These are phyloP conservation scores for Oncorhynchus tshawytscha DNA, from an alignment of 2,113 vertebrate species.

Conservation along the genomic window DNA sequence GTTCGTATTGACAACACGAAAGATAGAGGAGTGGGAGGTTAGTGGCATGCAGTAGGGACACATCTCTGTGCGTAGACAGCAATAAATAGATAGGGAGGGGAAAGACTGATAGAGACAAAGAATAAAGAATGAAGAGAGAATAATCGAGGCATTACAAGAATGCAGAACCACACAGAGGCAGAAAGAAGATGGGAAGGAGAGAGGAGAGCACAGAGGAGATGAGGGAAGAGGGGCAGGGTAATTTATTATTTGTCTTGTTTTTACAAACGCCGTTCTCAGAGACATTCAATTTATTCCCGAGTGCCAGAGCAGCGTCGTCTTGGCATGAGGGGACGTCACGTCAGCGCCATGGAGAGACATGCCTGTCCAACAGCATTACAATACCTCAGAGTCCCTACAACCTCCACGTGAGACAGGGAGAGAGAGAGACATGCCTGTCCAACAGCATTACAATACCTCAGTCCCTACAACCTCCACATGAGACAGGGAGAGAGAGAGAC, in stretches of 20 bases:
- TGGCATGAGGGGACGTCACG: conserved; percentile 24
- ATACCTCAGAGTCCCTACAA: conserved; percentile 23
- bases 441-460: conserved; percentile 42
- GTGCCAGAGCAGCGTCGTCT: conserved; percentile 14
- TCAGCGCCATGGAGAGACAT: conserved; percentile 41
- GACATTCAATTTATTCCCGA: conserved; percentile 55
- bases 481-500: conserved; percentile 9
- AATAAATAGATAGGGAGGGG: conserved; percentile 12
- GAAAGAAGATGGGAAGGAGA: neutral
- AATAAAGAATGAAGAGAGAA: conserved; percentile 16
- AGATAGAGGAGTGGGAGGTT: too few relatives aligned
- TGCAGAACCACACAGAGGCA: conserved; percentile 16
- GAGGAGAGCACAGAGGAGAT: neutral
- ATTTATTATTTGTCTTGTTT: conserved; percentile 66
- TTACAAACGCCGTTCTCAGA: conserved; percentile 52
- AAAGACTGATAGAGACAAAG: conserved; percentile 46
- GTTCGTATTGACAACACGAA: too few relatives aligned
- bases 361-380: conserved; percentile 35
- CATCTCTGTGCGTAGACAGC: too few relatives aligned
- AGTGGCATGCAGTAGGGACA: too few relatives aligned
- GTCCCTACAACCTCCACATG: neutral
- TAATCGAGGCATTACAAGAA: conserved; percentile 10
- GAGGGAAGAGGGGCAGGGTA: conserved; percentile 38
- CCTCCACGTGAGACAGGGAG: neutral
- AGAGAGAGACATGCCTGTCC: conserved; percentile 8